These are phyloP conservation scores for Agrilus planipennis DNA, from an alignment of 1,140 invertebrate species.

Conservation along the genomic window DNA sequence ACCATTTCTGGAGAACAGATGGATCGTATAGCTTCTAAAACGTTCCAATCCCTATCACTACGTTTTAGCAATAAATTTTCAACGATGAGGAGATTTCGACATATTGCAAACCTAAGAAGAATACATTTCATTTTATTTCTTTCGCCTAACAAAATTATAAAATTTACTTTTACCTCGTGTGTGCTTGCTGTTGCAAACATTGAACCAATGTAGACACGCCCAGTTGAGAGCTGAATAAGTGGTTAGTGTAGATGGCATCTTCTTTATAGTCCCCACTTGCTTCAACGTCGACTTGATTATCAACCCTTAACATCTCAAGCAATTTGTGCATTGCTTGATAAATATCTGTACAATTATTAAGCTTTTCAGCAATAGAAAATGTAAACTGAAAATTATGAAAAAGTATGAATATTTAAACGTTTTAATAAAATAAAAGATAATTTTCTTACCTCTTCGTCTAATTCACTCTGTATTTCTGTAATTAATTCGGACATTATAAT, in stretches of 20 bases:
- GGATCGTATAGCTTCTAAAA: conserved; percentile 38
- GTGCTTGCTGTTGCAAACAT: conserved; percentile 34
- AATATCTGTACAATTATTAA: conserved; percentile 24
- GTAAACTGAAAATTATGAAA: conserved; percentile 13
- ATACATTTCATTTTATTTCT: neutral
- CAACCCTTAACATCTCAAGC: conserved; percentile 34
- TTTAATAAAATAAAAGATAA: neutral
- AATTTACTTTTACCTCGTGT: conserved; percentile 38
- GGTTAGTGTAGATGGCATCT: conserved; percentile 40
- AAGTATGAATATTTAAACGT: neutral
- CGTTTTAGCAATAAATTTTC: conserved; percentile 45
- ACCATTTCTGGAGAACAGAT: conserved; percentile 49
- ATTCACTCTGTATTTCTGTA: conserved; percentile 21
- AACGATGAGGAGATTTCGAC: conserved; percentile 56
- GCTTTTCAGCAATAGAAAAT: conserved; percentile 12
- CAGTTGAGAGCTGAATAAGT: conserved; percentile 57
- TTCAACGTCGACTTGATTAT: conserved; percentile 21
- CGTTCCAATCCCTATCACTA: conserved; percentile 36
- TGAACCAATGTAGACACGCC: conserved; percentile 60
- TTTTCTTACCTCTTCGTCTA: conserved; percentile 20
- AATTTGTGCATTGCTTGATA: conserved; percentile 34
- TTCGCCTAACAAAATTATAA: conserved; percentile 8
- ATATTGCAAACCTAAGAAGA: conserved; percentile 46
- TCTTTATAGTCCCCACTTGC: conserved; percentile 15
- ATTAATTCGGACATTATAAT: conserved; percentile 39